Evolutionary conservation across 2,797 vertebrate species (phyloP).

Genomic region (Sebastes hopkinsi): DNA sequence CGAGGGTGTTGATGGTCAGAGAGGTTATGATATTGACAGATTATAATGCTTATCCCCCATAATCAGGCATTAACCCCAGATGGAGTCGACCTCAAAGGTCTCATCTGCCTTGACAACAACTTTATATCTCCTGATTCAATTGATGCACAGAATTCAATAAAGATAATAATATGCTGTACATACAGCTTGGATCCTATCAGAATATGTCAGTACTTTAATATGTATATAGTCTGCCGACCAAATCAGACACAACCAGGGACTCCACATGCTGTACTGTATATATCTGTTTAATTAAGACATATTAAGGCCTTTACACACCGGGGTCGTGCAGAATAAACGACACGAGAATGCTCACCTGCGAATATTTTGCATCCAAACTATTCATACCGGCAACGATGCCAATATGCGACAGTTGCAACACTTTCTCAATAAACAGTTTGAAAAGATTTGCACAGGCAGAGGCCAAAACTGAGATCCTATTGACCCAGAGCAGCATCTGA

Average conservation of each 20-base stretch:
- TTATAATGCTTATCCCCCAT: not conserved
- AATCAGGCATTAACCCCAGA: slow-evolving; percentile 22
- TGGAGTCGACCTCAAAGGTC: not conserved
- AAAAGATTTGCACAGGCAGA: no score
- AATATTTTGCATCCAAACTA: no score
- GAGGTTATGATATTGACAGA: not conserved
- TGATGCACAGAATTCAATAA: not conserved
- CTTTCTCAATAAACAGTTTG: no score
- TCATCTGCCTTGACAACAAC: not conserved
- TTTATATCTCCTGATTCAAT: not conserved
- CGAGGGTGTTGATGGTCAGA: not conserved
- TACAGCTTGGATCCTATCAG: not conserved
- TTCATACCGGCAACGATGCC: no score
- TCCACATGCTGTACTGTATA: not conserved
- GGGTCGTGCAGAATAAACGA: no score
- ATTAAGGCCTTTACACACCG: not conserved
- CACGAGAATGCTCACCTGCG: no score
- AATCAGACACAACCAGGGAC: not conserved
- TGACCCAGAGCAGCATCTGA: no score
- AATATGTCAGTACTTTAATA: not conserved
- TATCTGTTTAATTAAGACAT: not conserved
- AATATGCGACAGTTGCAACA: no score
- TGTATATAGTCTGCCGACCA: not conserved
- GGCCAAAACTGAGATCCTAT: no score
- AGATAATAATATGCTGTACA: not conserved